Base-by-base conservation (phyloP, 2,888 invertebrate genomes). In the Plusia festucae region DNA sequence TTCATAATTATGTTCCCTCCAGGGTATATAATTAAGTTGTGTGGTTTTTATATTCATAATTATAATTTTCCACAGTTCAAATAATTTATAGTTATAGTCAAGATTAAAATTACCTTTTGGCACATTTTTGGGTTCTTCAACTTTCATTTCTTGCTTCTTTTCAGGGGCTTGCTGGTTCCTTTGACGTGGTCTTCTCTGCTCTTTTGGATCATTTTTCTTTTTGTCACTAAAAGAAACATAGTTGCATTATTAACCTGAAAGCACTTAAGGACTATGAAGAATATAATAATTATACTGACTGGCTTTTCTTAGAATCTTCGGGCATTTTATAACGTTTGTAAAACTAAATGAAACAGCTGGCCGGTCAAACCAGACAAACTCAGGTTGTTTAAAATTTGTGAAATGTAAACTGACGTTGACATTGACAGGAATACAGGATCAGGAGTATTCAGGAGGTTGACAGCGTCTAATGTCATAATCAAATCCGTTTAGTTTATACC, bases 121-220 rank as follows among this genome's bases (percentile, higher is more conserved):
- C 1, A 44, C 66, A 82, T 80, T 80, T 66, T 81, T 87, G 1
- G 74, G 65, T 34, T 86, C 85, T 56, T 85, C 88, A 2, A 60
- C 8, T 61, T 85, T 87, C 56, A 76, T 88, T 18, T 90, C 88
- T 13, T 60, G 54, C 58, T 82, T 76, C 24, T 72, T 81, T 6
- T 81, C 81, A 24, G 58, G 40, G 55, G 80, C 79, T 61, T 86
- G 84, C 16, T 88, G 84, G 24, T 88, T 82, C 3, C 81, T 79
- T 63, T 88, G 88, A 2, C 92, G 88, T 22, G 90, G 88, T 73
- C 84, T 87, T 46, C 93, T 87, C 71, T 94, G 94, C 18, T 94
- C 94, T 78, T 93, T 94, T 0, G 93, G 85, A 16, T 91, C 92
- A 82, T 84, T 79, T 74, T 87, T 90, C 56, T 83, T 86, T 79